Conservation (phyloP, 2,888 invertebrate species). For the Glaucopsyche alexis region DNA sequence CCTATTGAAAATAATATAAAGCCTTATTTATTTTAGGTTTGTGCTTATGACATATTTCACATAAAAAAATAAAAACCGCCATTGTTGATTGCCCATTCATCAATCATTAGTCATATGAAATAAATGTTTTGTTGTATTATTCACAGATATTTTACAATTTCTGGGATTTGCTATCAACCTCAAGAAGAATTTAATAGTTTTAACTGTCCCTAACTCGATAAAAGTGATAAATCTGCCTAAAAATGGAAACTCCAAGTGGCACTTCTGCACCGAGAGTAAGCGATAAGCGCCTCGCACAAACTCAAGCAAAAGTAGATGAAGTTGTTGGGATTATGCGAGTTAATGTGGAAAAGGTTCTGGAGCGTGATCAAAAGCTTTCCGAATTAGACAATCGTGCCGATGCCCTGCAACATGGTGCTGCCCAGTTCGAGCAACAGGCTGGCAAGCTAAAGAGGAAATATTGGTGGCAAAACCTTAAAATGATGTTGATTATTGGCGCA, state of each 20-base stretch:
- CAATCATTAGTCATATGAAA: conserved; percentile 15
- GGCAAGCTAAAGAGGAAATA: conserved; percentile 97
- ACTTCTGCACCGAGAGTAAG: conserved; percentile 72
- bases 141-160: neutral
- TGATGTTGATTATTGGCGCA: conserved; percentile 95
- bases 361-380: conserved; percentile 96
- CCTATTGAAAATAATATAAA: too few relatives aligned
- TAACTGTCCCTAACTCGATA: conserved; percentile 9
- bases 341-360: conserved; percentile 97
- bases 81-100: conserved; percentile 23
- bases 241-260: conserved; percentile 76
- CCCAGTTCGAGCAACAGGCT: conserved; percentile 98
- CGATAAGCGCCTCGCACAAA: conserved; percentile 76
- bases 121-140: conserved; percentile 5
- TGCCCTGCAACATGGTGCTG: conserved; percentile 95
- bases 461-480: conserved; percentile 98
- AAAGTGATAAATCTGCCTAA: conserved; percentile 37
- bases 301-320: conserved; percentile 77
- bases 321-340: conserved; percentile 97
- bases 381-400: conserved; percentile 97
- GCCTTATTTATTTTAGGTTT: neutral
- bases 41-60: neutral
- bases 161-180: conserved; percentile 11
- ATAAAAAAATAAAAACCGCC: conserved; percentile 7
- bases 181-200: conserved; percentile 1